A percentile compares a stretch with the other conserved stretches of the same genome.
These are phyloP conservation scores for Scrobipalpa costella DNA, from an alignment of 2,888 invertebrate genomes.

Conservation along the genomic window DNA sequence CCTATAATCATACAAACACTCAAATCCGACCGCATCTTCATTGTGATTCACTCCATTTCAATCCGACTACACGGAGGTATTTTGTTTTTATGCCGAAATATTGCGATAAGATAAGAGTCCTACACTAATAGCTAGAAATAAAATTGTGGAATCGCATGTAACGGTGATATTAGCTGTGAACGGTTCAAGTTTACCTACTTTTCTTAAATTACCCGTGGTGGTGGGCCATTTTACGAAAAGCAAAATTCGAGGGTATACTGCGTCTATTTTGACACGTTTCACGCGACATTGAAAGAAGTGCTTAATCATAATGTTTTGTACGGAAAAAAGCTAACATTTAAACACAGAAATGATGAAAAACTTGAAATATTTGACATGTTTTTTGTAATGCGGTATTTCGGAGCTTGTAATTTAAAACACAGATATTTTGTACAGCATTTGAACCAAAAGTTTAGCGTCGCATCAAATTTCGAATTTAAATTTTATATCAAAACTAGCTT, in stretches of 20 bases:
- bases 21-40: slow-evolving; percentile 52
- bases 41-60: slow-evolving; percentile 49
- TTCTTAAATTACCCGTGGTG: slow-evolving; percentile 56
- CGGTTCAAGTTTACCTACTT: slow-evolving; percentile 67
- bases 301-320: slow-evolving; percentile 26
- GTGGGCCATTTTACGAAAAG: slow-evolving; percentile 56
- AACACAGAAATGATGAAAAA: not conserved
- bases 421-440: not conserved
- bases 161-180: slow-evolving; percentile 74
- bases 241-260: slow-evolving; percentile 46
- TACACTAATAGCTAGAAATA: slow-evolving; percentile 72
- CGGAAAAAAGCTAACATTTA: not conserved
- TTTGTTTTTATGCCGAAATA: slow-evolving; percentile 71
- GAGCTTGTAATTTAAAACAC: not conserved
- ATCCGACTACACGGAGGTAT: slow-evolving; percentile 56
- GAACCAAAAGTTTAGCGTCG: no score
- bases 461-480: no score
- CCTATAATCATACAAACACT: slow-evolving; percentile 61
- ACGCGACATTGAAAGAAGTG: slow-evolving; percentile 13
- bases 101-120: slow-evolving; percentile 72
- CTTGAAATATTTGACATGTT: not conserved
- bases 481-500: no score
- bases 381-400: not conserved
- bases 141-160: slow-evolving; percentile 78
- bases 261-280: slow-evolving; percentile 37